Percentiles rank a stretch among this genome's conserved stretches.
phyloP scores from a whole-genome alignment of 2,797 vertebrate species.

The Lepidocolaptes lacrymiger region DNA sequence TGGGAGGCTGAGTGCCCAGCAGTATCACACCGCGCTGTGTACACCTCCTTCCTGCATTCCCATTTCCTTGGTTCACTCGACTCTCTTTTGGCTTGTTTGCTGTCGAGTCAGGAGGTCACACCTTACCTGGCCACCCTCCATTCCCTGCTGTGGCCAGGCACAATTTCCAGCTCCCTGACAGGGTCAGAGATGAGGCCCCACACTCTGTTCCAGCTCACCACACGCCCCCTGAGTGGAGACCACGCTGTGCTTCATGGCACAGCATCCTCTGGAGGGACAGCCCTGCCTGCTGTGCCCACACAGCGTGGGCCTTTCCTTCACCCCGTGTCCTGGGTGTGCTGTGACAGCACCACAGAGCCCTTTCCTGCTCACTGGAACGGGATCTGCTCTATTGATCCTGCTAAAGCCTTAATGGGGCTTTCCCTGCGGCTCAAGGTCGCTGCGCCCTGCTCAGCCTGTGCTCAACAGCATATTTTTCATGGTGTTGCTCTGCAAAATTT shows the following conservation, averaged over 20 bases:
- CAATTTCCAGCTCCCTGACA: not conserved
- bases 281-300: not conserved
- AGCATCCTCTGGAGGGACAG: accelerated
- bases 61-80: not conserved
- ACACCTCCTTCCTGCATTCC: not conserved
- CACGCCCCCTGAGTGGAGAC: not conserved
- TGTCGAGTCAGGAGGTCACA: not conserved
- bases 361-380: not conserved
- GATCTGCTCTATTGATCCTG: not conserved
- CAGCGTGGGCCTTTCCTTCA: not conserved
- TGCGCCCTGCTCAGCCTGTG: not conserved
- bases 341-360: not conserved
- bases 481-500: constrained; percentile 18
- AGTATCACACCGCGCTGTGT: accelerated
- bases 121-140: not conserved
- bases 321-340: accelerated
- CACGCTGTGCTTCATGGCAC: accelerated
- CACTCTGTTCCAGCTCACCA: not conserved
- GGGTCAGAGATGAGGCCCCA: not conserved
- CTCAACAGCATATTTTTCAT: not conserved
- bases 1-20: not conserved
- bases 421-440: constrained; percentile 38
- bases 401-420: not conserved
- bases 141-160: not conserved
- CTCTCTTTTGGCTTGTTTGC: not conserved